A percentile compares a stretch with the other conserved stretches of the same genome.
These are phyloP conservation scores for Amphilophus citrinellus DNA, from an alignment of 2,113 vertebrate genomes.

Conservation along the genomic window DNA sequence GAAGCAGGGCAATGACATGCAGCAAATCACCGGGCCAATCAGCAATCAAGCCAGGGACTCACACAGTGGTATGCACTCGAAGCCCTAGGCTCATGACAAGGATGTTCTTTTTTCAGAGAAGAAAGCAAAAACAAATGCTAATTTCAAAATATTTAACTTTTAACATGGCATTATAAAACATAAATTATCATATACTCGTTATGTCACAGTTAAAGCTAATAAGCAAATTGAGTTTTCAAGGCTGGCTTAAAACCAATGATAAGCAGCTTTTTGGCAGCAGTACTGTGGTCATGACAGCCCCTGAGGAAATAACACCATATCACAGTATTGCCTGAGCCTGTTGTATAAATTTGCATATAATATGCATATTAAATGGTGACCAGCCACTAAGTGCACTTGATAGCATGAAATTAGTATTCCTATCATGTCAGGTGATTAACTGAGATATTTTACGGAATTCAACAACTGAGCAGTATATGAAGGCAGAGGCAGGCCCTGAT, in stretches of 20 bases:
- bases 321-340: conserved; percentile 16
- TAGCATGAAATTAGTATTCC: conserved; percentile 53
- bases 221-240: background rate
- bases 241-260: background rate
- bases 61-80: background rate
- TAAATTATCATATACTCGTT: background rate
- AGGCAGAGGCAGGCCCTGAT: background rate
- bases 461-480: background rate
- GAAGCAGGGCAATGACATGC: background rate
- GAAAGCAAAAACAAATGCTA: background rate
- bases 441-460: conserved; percentile 15
- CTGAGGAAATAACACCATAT: conserved; percentile 47
- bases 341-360: conserved; percentile 60
- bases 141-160: background rate
- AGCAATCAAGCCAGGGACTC: background rate
- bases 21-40: background rate
- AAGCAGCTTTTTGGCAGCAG: conserved; percentile 16
- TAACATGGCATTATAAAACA: background rate
- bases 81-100: background rate
- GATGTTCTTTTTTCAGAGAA: background rate
- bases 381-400: conserved; percentile 41
- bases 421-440: conserved; percentile 26
- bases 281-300: conserved; percentile 6
- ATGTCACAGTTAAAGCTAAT: background rate
- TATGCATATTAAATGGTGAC: conserved; percentile 43